These are phyloP conservation scores for Calonectris borealis DNA, from an alignment of 2,113 vertebrate genomes.

Conservation along the genomic window DNA sequence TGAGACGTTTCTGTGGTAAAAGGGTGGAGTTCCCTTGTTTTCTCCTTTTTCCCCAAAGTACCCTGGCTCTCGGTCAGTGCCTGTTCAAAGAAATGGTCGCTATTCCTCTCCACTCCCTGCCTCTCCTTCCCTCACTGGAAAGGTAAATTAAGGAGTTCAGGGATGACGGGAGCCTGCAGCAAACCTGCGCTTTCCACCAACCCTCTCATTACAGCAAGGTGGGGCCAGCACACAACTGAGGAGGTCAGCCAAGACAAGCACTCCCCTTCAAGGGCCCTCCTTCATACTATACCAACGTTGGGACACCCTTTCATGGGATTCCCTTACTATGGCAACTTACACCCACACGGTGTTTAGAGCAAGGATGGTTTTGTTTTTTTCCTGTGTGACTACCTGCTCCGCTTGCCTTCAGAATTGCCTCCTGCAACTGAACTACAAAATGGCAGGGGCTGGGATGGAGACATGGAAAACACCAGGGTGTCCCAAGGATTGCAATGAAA, in stretches of 20 bases:
- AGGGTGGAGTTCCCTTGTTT: slow-evolving; percentile 44
- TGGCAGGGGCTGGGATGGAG: background rate
- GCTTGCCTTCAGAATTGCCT: background rate
- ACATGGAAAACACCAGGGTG: background rate
- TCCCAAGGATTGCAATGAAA: background rate
- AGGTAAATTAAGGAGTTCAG: background rate
- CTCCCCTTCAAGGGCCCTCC: background rate
- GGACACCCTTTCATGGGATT: background rate
- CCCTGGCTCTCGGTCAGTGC: background rate
- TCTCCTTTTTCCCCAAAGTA: background rate
- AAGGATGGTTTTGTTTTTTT: background rate
- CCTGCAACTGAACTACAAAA: background rate
- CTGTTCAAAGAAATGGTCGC: background rate
- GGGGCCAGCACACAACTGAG: background rate
- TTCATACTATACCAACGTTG: fast-evolving
- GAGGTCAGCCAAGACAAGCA: background rate
- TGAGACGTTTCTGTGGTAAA: background rate
- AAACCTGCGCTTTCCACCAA: background rate
- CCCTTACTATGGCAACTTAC: background rate
- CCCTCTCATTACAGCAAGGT: slow-evolving; percentile 12
- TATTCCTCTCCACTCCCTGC: background rate
- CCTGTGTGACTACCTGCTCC: background rate
- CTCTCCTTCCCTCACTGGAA: background rate
- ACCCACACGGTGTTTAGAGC: background rate
- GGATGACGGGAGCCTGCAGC: background rate